Evolutionary conservation across 2,888 invertebrate genomes (phyloP), one percentile per base, ranked within the genome.

Genomic region (Eledone cirrhosa): DNA sequence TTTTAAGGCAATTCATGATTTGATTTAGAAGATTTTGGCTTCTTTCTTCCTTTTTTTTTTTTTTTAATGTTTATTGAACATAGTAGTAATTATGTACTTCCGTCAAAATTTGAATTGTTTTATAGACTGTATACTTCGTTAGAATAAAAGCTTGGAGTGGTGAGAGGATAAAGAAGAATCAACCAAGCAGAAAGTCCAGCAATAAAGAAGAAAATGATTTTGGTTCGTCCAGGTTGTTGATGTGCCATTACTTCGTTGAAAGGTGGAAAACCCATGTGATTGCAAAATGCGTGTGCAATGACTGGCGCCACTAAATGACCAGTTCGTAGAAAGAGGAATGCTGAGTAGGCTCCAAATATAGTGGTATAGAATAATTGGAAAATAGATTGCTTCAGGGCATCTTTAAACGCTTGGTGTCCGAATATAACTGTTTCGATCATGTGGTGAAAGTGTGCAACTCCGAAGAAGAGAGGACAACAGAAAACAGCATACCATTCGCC

Each of bases 201-300:
- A 5, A 96, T 89, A 90, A 95, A 97, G 79, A 94, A 92, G 41
- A 94, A 92, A 13, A 89, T 85, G 2, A 96, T 93, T 33, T 94
- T 89, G 22, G 93, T 90, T 83, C 94, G 93, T 84, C 94, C 93
- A 8, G 93, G 92, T 80, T 92, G 91, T 59, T 87, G 84, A 83
- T 92, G 91, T 31, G 92, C 92, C 80, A 93, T 89, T 5, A 95
- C 91, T 88, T 95, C 96, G 4, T 93, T 92, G 83, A 98, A 93
- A 90, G 97, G 95, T 0, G 98, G 98, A 88, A 98, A 95, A 13
- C 98, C 98, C 96, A 98, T 97, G 91, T 96, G 95, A 91, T 98
- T 98, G 91, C 98, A 98, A 91, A 97, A 97, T 48, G 96, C 95
- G 91, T 98, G 98, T 1, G 95, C 97, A 24, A 96, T 91, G 85